Conservation (phyloP, 2,888 invertebrate species). For the Nymphalis polychloros region DNA sequence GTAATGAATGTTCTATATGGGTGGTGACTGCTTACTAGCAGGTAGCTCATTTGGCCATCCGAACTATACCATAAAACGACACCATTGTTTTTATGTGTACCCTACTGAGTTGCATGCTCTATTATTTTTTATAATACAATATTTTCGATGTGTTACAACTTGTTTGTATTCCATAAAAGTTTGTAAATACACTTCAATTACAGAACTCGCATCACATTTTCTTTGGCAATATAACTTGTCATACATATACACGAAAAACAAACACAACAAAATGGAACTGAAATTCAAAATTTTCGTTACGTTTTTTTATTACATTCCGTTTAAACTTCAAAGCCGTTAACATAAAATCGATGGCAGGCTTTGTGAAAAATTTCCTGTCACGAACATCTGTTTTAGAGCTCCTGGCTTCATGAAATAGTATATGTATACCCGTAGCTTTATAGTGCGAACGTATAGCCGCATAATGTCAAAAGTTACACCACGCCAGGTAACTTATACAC, state of each 20-base stretch:
- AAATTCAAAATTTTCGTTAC: slow-evolving; percentile 10
- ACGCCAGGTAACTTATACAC: not conserved
- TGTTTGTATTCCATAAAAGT: not conserved
- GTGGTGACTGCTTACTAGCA: too few relatives aligned
- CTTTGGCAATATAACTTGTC: not conserved
- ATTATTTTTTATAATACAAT: not conserved
- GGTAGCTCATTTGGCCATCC: too few relatives aligned
- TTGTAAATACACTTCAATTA: not conserved
- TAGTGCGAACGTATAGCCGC: not conserved
- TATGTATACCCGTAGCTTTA: not conserved
- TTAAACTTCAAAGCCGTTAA: slow-evolving; percentile 22
- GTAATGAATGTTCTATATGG: too few relatives aligned
- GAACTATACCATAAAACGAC: too few relatives aligned
- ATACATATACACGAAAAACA: not conserved
- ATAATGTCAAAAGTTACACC: not conserved
- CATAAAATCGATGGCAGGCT: slow-evolving; percentile 18
- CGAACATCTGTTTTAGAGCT: slow-evolving; percentile 18
- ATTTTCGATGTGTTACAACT: not conserved
- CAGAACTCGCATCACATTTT: not conserved
- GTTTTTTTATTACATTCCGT: slow-evolving; percentile 15
- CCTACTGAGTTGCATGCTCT: too few relatives aligned
- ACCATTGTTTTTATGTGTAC: too few relatives aligned
- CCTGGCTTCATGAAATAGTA: not conserved
- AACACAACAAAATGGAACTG: slow-evolving; percentile 6
- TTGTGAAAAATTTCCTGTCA: slow-evolving; percentile 23